Percentiles rank a stretch among this genome's conserved stretches.
These are phyloP conservation scores for Sinella curviseta DNA, from an alignment of 1,140 invertebrate species.

Conservation along the genomic window DNA sequence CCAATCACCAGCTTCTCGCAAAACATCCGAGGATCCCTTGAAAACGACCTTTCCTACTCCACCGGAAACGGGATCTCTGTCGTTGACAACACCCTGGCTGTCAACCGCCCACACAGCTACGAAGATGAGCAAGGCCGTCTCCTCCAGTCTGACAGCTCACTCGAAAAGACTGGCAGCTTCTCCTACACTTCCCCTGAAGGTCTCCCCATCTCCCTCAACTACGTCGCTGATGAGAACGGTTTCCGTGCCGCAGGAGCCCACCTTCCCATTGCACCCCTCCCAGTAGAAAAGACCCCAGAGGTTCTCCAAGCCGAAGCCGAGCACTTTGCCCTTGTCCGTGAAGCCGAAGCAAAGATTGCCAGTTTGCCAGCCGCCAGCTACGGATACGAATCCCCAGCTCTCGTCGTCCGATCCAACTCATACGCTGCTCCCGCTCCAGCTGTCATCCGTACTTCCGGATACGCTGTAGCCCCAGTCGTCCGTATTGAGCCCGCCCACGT, in stretches of 20 bases:
- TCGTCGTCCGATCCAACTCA: neutral
- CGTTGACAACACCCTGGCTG: neutral
- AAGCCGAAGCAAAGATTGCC: neutral
- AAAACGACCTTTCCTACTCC: neutral
- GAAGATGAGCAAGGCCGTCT: neutral
- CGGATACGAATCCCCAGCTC: neutral
- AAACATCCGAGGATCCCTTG: neutral
- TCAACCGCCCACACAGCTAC: neutral
- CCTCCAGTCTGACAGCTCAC: neutral
- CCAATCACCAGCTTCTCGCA: neutral
- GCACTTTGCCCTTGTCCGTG: neutral
- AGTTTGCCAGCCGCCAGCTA: too few relatives aligned
- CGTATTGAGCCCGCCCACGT: neutral
- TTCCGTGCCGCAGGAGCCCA: neutral
- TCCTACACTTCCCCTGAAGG: neutral
- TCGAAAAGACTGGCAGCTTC: neutral
- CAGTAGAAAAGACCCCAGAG: neutral
- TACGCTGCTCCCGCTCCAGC: neutral
- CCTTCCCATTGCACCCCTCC: neutral
- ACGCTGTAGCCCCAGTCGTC: neutral
- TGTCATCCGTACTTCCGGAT: neutral
- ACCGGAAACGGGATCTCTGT: too few relatives aligned
- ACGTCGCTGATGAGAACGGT: too few relatives aligned
- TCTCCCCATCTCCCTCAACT: neutral
- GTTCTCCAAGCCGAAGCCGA: neutral